Conservation (phyloP, 1,140 invertebrate species). For the Calosoma granatense region DNA sequence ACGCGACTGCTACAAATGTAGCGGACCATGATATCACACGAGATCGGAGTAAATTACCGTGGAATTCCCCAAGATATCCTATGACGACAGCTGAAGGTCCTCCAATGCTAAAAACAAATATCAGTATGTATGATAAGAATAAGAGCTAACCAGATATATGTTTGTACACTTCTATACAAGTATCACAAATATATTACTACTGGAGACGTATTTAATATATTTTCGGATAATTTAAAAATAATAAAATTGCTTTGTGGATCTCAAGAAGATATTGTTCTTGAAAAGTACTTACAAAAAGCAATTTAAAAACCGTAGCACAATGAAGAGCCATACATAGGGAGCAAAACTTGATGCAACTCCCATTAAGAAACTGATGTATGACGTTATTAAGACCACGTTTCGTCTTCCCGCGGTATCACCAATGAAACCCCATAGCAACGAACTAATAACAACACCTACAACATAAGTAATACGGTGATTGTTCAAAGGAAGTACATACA, state of each 20-base stretch:
- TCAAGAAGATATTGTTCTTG: too few relatives aligned
- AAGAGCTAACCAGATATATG: too few relatives aligned
- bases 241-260: too few relatives aligned
- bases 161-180: too few relatives aligned
- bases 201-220: too few relatives aligned
- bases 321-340: slow-evolving; percentile 20
- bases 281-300: slow-evolving; percentile 19
- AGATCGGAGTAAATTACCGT: slow-evolving; percentile 34
- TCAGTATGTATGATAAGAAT: neutral
- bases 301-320: slow-evolving; percentile 26
- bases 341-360: slow-evolving; percentile 21
- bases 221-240: too few relatives aligned
- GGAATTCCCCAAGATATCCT: slow-evolving; percentile 57
- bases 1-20: slow-evolving; percentile 53
- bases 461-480: slow-evolving; percentile 6
- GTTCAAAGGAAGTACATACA: too few relatives aligned
- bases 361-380: slow-evolving; percentile 23
- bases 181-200: too few relatives aligned
- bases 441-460: slow-evolving; percentile 23
- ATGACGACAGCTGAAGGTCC: slow-evolving; percentile 55
- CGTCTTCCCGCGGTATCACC: slow-evolving; percentile 23
- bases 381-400: slow-evolving; percentile 18
- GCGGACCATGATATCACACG: slow-evolving; percentile 46
- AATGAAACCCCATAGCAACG: slow-evolving; percentile 27
- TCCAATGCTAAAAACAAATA: slow-evolving; percentile 40